These are phyloP conservation scores for Sinosuthora webbiana DNA, from an alignment of 2,113 vertebrate species.

Conservation along the genomic window DNA sequence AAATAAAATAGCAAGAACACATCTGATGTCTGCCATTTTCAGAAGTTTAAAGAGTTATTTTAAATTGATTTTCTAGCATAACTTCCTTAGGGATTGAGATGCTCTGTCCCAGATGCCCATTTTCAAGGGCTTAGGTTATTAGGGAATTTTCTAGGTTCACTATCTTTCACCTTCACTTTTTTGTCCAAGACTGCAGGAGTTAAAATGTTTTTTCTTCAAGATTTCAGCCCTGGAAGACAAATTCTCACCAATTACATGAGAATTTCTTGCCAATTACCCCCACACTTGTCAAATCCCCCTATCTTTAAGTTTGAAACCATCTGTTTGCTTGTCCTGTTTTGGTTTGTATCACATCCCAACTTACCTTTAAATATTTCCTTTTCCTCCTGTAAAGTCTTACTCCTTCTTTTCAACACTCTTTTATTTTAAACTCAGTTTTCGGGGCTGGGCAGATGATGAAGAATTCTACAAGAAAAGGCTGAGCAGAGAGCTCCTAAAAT, in stretches of 20 bases:
- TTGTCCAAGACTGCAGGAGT: not conserved
- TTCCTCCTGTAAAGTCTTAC: not conserved
- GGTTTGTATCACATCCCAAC: not conserved
- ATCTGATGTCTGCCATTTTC: not conserved
- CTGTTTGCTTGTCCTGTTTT: not conserved
- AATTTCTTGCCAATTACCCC: not conserved
- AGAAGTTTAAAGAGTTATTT: not conserved
- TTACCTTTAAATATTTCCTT: not conserved
- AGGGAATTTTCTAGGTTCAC: not conserved
- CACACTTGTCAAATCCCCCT: not conserved
- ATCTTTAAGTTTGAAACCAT: not conserved
- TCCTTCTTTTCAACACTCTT: not conserved
- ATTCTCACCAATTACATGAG: not conserved
- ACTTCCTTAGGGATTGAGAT: not conserved
- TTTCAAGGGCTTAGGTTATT: not conserved
- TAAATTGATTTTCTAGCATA: not conserved
- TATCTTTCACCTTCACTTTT: not conserved
- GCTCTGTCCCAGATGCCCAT: not conserved
- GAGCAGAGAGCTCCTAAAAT: not conserved
- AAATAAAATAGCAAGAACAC: not conserved
- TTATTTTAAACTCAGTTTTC: not conserved
- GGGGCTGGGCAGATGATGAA: not conserved
- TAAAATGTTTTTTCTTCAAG: not conserved
- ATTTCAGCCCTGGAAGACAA: not conserved
- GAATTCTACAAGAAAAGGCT: not conserved